A percentile compares a stretch with the other conserved stretches of the same genome.
Conservation (phyloP, 2,888 invertebrate species). For the Ophion ellenae region DNA sequence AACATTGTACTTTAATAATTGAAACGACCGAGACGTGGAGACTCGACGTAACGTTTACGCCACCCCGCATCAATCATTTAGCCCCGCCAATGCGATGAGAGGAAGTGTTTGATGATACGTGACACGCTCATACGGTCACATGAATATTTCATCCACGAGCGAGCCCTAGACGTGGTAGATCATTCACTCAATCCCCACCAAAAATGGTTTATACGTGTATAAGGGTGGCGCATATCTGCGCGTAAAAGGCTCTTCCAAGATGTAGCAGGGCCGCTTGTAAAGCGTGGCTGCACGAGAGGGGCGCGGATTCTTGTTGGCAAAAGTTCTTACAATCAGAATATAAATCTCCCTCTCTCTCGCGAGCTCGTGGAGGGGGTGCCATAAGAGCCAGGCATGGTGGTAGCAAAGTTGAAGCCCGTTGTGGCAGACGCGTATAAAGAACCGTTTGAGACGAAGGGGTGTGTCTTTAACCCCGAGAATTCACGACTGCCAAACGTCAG, state of each 20-base stretch:
- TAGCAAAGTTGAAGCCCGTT: slow-evolving; percentile 25
- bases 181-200: slow-evolving; percentile 16
- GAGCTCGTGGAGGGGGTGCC: background rate
- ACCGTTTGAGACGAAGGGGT: slow-evolving; percentile 53
- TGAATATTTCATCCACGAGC: slow-evolving; percentile 19
- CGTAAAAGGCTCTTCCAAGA: background rate
- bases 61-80: slow-evolving; percentile 17
- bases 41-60: slow-evolving; percentile 10
- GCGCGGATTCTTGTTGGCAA: slow-evolving; percentile 35
- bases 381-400: slow-evolving; percentile 1
- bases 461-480: slow-evolving; percentile 61
- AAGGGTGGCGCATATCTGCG: background rate
- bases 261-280: slow-evolving; percentile 23
- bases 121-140: background rate
- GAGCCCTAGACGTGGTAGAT: slow-evolving; percentile 20
- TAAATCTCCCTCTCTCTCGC: slow-evolving; percentile 28
- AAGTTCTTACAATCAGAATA: slow-evolving; percentile 57
- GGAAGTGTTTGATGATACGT: slow-evolving; percentile 7
- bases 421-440: slow-evolving; percentile 17
- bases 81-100: background rate
- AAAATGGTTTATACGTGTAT: slow-evolving; percentile 18
- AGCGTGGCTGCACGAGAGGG: background rate
- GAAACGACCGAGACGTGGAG: slow-evolving; percentile 1
- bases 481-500: slow-evolving; percentile 25
- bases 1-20: background rate